phyloP scores from a whole-genome alignment of 2,888 invertebrate genomes.

The Scrobipalpa atriplicella region DNA sequence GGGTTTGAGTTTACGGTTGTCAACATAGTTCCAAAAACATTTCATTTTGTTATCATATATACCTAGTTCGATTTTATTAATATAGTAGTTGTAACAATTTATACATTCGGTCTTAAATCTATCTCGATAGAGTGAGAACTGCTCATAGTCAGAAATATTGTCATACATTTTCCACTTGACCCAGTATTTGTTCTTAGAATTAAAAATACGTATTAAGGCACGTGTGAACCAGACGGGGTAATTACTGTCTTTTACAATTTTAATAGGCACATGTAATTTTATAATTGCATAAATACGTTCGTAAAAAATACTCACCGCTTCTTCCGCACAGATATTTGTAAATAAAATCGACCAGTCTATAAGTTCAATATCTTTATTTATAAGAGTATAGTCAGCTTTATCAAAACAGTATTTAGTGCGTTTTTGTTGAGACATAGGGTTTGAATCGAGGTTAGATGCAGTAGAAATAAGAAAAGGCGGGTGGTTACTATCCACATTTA shows the following conservation, averaged over 20 bases:
- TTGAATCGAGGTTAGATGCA: background rate
- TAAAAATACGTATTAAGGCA: slow-evolving; percentile 32
- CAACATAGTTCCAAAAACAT: slow-evolving; percentile 2
- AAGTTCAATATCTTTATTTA: background rate
- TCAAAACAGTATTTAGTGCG: slow-evolving; percentile 2
- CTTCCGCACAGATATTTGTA: background rate
- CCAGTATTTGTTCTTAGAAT: slow-evolving; percentile 33
- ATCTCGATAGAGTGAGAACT: slow-evolving; percentile 25
- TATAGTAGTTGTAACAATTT: slow-evolving; percentile 23
- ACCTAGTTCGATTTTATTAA: background rate
- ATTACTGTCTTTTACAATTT: background rate
- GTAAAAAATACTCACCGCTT: background rate
- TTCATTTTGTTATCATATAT: background rate
- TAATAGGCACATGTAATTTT: slow-evolving; percentile 6
- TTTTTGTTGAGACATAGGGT: background rate
- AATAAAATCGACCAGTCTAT: background rate
- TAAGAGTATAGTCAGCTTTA: background rate
- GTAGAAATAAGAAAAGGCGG: background rate
- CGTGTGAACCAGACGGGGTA: slow-evolving; percentile 18
- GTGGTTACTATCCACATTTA: background rate
- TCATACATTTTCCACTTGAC: slow-evolving; percentile 35
- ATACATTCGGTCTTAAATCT: slow-evolving; percentile 25
- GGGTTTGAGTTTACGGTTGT: background rate
- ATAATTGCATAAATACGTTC: slow-evolving; percentile 8
- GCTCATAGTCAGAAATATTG: slow-evolving; percentile 30